Conservation (phyloP, 2,888 invertebrate genomes). For the Smittia sp. region DNA sequence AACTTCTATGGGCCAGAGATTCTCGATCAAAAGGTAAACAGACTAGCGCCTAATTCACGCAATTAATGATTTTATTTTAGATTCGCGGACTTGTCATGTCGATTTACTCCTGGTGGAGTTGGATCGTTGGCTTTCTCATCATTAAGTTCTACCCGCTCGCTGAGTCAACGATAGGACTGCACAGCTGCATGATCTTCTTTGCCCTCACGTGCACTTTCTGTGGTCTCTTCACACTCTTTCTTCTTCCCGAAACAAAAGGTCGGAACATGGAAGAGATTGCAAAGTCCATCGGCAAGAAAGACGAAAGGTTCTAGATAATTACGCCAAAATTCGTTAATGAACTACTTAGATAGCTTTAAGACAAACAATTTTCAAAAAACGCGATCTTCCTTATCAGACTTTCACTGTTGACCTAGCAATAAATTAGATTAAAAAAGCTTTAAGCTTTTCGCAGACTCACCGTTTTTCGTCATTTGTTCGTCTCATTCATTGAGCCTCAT, state of each 20-base stretch:
- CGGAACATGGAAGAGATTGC: constrained; percentile 35
- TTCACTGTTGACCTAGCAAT: neutral
- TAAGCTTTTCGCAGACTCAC: neutral
- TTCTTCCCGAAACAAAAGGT: constrained; percentile 36
- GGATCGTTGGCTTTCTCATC: constrained; percentile 22
- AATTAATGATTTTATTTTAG: neutral
- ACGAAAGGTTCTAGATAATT: too few relatives aligned
- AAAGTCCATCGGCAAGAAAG: constrained; percentile 22
- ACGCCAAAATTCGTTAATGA: neutral
- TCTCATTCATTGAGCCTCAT: too few relatives aligned
- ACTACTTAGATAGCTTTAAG: too few relatives aligned
- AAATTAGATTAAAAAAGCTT: too few relatives aligned
- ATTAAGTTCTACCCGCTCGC: constrained; percentile 27
- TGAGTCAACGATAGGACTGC: constrained; percentile 2
- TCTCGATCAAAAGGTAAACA: constrained; percentile 37
- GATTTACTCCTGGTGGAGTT: constrained; percentile 16
- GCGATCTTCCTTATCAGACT: neutral
- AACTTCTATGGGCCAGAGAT: constrained; percentile 32
- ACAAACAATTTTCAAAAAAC: too few relatives aligned
- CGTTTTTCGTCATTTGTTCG: neutral
- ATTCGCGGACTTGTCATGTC: constrained; percentile 28
- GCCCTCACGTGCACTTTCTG: constrained; percentile 10
- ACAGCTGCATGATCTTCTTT: constrained; percentile 16
- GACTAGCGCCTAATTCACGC: neutral
- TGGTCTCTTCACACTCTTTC: constrained; percentile 30